Evolutionary conservation across 2,888 invertebrate genomes (phyloP), one percentile per base, ranked within the genome.

Genomic region (Hetaerina titia): DNA sequence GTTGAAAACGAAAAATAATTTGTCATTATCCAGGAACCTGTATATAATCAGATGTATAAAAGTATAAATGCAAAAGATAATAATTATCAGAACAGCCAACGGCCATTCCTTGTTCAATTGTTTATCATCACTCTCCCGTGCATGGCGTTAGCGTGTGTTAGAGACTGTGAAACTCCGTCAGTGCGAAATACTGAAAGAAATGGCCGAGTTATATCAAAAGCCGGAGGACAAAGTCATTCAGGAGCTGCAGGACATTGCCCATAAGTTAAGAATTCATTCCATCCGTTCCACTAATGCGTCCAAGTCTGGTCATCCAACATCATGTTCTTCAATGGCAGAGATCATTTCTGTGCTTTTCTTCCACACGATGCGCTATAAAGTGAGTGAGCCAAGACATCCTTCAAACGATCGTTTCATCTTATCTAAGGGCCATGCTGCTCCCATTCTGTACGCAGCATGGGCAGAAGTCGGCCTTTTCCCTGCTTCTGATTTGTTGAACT

Each of bases 371-470:
- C 98, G 98, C 94, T 99, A 99, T 98, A 99, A 99, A 96, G 97
- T 99, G 89, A 98, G 98, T 11, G 98, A 98, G 69, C 99, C 99
- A 0, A 98, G 98, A 95, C 98, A 99, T 97, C 97, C 99, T 57
- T 98, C 98, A 95, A 99, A 98, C 96, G 99, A 99, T 97, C 98
- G 99, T 96, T 99, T 99, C 96, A 98, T 99, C 95, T 97, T 99
- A 92, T 99, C 99, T 96, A 99, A 99, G 97, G 99, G 99, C 95
- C 99, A 99, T 97, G 99, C 99, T 60, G 99, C 99, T 58, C 99
- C 99, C 4, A 99, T 99, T 96, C 97, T 99, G 69, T 99, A 99
- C 97, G 99, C 99, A 95, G 99, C 99, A 22, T 99, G 99, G 99
- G 99, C 99, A 7, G 99, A 99, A 97, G 98, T 99, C 57, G 99